Percentiles rank a stretch among this genome's conserved stretches.
These are phyloP conservation scores for Smithornis capensis DNA, from an alignment of 2,113 vertebrate genomes.

Conservation along the genomic window DNA sequence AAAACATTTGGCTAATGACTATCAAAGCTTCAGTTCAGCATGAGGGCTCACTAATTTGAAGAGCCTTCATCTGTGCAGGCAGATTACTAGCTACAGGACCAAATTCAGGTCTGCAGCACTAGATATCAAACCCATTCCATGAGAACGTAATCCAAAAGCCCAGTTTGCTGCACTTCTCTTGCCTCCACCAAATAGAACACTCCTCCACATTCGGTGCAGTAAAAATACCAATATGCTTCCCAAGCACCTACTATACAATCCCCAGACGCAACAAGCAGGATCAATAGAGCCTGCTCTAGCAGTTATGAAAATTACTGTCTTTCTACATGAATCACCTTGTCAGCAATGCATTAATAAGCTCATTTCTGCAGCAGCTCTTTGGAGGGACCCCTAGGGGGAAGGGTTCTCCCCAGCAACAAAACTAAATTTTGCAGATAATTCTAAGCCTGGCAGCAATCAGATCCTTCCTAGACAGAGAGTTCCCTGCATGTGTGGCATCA, in stretches of 20 bases:
- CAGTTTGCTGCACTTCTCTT: not conserved
- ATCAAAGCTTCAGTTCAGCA: not conserved
- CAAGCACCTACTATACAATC: not conserved
- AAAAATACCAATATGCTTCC: not conserved
- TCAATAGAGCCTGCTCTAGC: not conserved
- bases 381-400: not conserved
- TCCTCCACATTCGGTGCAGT: not conserved
- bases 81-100: not conserved
- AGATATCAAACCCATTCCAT: not conserved
- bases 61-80: not conserved
- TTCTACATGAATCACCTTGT: not conserved
- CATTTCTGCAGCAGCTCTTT: not conserved
- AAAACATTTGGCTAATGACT: not conserved
- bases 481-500: not conserved
- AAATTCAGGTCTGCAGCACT: not conserved
- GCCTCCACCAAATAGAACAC: not conserved
- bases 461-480: not conserved
- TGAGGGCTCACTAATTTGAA: not conserved
- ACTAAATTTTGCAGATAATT: not conserved
- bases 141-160: not conserved
- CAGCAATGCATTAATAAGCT: slow-evolving; percentile 15
- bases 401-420: not conserved
- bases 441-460: not conserved
- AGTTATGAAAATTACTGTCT: not conserved
- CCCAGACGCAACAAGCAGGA: not conserved